Evolutionary conservation across 2,797 vertebrate species (phyloP), one percentile per base, ranked within the genome.

Genomic region (Phoeniculus purpureus): DNA sequence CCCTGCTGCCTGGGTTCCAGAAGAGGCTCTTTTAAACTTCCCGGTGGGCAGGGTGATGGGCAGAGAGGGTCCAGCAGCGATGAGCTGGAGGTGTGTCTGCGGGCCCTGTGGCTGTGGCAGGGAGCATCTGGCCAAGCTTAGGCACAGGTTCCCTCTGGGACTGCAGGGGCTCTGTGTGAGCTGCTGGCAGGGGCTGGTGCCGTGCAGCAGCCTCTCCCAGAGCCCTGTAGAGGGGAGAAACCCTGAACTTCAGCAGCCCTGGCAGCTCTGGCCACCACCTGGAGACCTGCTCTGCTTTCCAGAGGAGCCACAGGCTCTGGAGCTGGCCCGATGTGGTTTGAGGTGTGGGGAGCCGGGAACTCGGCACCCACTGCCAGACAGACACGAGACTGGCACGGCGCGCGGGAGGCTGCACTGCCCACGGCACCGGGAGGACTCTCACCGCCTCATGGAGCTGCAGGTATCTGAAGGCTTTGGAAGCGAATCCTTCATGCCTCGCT

Each of bases 21-120:
- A 13, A 29, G 66, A 34, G 74, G 32, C 32, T 67, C 59, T 61
- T 51, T 65, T 25, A 15, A n/a, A 5, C 15, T 1, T 4, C 29
- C 6, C 48, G 15, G n/a, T 5, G 59, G 61, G 25, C 3, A 1
- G 0, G 21, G 43, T 15, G 45, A 31, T 21, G 31, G 60, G 51
- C 68, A 56, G 65, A 65, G 67, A 12, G 54, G 27, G 43, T 37
- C 12, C 9, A 7, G 78, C 59, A 18, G 48, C 52, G 15, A 21
- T 1, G 26, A 73, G 67, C 68, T 51, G 56, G 20, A 47, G 45
- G 52, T 2, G 0, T 7, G 1, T 6, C 12, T 0, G 0, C 4
- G 31, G 15, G 45, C 12, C 25, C 23, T 2, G 1, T 8, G 0
- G 2, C 5, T 0, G 4, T 40, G 27, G 61, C 9, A 20, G 48